phyloP scores from a whole-genome alignment of 1,140 invertebrate species.

The Cepaea nemoralis region DNA sequence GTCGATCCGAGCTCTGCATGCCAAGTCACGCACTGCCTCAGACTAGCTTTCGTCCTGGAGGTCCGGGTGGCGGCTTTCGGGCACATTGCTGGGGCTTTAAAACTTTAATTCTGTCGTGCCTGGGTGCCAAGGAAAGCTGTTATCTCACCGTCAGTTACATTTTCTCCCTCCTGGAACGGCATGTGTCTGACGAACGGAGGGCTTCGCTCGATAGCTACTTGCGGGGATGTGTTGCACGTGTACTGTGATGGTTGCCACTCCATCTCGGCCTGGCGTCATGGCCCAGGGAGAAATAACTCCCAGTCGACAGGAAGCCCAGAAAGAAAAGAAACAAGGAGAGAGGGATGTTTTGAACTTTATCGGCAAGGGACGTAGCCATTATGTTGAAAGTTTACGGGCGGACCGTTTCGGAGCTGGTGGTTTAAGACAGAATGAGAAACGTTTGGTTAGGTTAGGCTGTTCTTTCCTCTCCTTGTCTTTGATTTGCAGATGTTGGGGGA shows the following conservation, averaged over 20 bases:
- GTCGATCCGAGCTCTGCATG: background rate
- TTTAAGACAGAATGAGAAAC: too few species aligned
- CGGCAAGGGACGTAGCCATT: background rate
- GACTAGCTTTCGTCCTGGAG: conserved; percentile 15
- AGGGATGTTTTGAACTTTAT: background rate
- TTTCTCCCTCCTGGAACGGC: background rate
- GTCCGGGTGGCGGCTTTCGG: conserved; percentile 21
- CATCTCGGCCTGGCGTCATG: background rate
- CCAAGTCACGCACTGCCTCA: conserved; percentile 14
- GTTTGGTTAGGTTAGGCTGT: too few species aligned
- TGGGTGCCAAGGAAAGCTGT: conserved; percentile 1
- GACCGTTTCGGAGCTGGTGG: too few species aligned
- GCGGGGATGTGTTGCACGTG: background rate
- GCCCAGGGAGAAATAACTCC: conserved; percentile 11
- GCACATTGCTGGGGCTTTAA: conserved; percentile 25
- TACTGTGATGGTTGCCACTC: background rate
- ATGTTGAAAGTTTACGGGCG: too few species aligned
- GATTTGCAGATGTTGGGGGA: too few species aligned
- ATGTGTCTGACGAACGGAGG: conserved; percentile 25
- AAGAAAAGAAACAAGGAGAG: too few species aligned
- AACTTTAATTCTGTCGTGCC: conserved; percentile 25
- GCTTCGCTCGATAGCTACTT: background rate
- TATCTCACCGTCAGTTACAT: conserved; percentile 19
- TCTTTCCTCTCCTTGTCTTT: too few species aligned
- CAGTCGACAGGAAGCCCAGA: conserved; percentile 20